A percentile compares a stretch with the other conserved stretches of the same genome.
These are phyloP conservation scores for Mythimna vitellina DNA, from an alignment of 2,888 invertebrate species.

Conservation along the genomic window DNA sequence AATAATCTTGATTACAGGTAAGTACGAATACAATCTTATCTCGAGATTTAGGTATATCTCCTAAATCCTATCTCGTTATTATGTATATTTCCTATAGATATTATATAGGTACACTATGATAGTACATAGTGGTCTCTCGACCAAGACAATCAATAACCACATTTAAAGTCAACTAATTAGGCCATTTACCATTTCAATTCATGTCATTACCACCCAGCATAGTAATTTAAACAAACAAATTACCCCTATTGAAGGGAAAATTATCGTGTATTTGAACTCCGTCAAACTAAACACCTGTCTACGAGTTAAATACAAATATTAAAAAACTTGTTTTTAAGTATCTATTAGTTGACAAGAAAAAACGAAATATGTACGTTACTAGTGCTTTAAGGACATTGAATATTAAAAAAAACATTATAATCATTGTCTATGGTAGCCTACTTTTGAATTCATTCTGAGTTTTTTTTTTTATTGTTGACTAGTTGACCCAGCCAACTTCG, in stretches of 20 bases:
- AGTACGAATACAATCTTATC: background rate
- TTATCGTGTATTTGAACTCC: background rate
- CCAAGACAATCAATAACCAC: background rate
- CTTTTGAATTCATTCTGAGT: background rate
- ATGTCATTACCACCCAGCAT: constrained; percentile 6
- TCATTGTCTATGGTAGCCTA: constrained; percentile 4
- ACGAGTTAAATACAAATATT: background rate
- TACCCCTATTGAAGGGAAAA: background rate
- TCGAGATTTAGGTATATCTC: background rate
- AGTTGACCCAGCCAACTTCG: no score
- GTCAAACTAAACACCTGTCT: constrained; percentile 4
- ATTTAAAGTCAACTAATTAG: background rate
- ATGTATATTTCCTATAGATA: no score
- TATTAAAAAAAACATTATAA: constrained; percentile 13
- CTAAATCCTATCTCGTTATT: no score
- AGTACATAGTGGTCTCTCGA: background rate
- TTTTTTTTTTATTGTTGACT: no score
- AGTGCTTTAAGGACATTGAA: background rate
- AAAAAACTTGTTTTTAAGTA: background rate
- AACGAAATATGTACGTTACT: background rate
- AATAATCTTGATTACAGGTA: no score
- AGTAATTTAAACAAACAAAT: constrained; percentile 31
- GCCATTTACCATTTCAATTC: background rate
- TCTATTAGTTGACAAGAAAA: background rate
- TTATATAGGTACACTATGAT: no score